Evolutionary conservation across 2,888 invertebrate genomes (phyloP), one percentile per base, ranked within the genome.

Genomic region (Kryphioiulus occultus): DNA sequence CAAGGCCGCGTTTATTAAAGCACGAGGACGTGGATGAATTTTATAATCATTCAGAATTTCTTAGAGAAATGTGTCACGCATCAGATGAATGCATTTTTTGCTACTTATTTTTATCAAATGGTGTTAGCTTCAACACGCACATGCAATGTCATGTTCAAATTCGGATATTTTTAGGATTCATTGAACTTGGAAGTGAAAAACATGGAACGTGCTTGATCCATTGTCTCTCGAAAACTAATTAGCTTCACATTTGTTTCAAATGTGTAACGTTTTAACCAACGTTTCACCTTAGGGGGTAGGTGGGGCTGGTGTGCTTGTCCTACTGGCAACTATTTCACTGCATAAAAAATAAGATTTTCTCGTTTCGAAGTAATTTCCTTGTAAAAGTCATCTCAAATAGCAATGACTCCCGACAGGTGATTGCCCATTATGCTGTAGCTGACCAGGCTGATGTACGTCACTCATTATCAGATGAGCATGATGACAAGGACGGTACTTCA

Each of bases 131-230:
- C 22, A 59, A 15, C 26, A 30, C 30, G 3, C 53, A 68, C 2
- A 35, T 35, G 59, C 68, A 78, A 17, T 30, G 78, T 78, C 78
- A 78, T 30, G 22, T 26, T 26, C 22, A 68, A 26, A 68, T 26
- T 12, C n/a, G 22, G 7, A 10, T 68, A n/a, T 30, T 78, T 78
- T 30, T 15, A 78, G 30, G 78, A 78, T 78, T 30, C 78, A 78
- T 78, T 78, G 78, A 78, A 78, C 78, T 78, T 78, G 78, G 30
- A 78, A 78, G 78, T 26, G 47, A 53, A 53, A 53, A 53, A 78
- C 26, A 78, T 15, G 9, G 59, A 59, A 4, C 5, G 59, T 59
- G n/a, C 22, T 59, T 59, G 78, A 30, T 26, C 78, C 26, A 78
- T 78, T 78, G 78, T 78, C 30, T 30, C 15, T 7, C 12, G 12